phyloP scores from a whole-genome alignment of 1,140 invertebrate genomes.

The Semibalanus balanoides region DNA sequence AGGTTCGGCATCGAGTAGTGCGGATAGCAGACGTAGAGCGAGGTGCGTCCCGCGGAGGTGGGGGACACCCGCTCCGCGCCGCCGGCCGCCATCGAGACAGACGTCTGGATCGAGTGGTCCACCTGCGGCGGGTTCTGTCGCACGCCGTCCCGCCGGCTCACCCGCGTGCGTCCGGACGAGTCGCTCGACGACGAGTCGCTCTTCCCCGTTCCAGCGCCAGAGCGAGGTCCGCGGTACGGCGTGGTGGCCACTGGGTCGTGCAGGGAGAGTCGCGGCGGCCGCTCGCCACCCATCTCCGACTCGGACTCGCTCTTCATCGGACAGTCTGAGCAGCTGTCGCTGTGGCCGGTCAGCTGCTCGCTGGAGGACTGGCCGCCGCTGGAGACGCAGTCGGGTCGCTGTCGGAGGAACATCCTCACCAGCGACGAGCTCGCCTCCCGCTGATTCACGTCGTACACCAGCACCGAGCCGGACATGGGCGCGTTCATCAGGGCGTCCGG shows the following conservation, averaged over 20 bases:
- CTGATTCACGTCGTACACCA: constrained; percentile 35
- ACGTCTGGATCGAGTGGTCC: not conserved
- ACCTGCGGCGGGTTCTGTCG: not conserved
- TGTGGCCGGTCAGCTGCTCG: constrained; percentile 21
- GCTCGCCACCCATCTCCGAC: constrained; percentile 20
- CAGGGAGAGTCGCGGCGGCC: not conserved
- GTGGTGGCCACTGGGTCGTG: not conserved
- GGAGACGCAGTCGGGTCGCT: constrained; percentile 36
- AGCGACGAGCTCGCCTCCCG: constrained; percentile 48
- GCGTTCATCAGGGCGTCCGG: constrained; percentile 36
- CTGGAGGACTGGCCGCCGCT: constrained; percentile 13
- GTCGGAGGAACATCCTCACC: constrained; percentile 77
- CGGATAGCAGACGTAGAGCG: constrained; percentile 78
- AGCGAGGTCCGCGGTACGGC: constrained; percentile 16
- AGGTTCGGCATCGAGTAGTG: constrained; percentile 80
- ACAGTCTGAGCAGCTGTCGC: constrained; percentile 23
- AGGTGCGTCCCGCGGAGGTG: constrained; percentile 22
- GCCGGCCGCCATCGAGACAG: not conserved
- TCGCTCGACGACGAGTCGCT: constrained; percentile 17
- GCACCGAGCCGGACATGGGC: constrained; percentile 30
- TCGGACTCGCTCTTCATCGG: constrained; percentile 23
- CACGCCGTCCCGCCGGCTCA: not conserved
- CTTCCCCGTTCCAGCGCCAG: constrained; percentile 16
- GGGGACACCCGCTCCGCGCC: not conserved
- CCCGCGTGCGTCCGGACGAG: constrained; percentile 14